These are phyloP conservation scores for Pollimyrus isidori DNA, from an alignment of 2,113 vertebrate species.

Conservation along the genomic window DNA sequence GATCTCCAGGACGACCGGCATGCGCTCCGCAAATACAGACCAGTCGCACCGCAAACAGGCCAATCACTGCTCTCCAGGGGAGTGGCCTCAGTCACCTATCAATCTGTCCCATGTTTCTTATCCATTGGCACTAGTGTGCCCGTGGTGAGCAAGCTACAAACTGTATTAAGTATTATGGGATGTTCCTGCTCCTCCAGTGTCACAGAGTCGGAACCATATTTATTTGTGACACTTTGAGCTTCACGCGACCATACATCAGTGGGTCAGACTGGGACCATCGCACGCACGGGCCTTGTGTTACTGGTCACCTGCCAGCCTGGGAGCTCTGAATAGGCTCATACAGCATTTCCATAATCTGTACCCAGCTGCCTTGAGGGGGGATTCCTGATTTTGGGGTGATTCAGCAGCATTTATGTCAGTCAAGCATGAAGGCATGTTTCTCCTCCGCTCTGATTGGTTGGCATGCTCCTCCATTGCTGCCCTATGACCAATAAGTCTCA, in stretches of 20 bases:
- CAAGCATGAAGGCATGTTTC: neutral
- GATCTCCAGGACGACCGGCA: neutral
- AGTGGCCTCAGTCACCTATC: neutral
- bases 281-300: neutral
- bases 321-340: neutral
- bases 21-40: neutral
- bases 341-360: neutral
- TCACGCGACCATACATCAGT: neutral
- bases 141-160: neutral
- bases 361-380: neutral
- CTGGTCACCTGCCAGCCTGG: neutral
- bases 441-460: neutral
- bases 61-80: neutral
- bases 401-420: neutral
- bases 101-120: neutral
- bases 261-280: neutral
- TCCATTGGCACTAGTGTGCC: neutral
- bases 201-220: neutral
- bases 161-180: neutral
- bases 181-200: neutral
- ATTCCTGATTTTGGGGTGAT: neutral
- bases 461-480: neutral
- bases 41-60: neutral
- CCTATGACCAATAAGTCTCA: neutral
- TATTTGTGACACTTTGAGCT: neutral